Percentiles rank a stretch among this genome's conserved stretches.
These are phyloP conservation scores for Neotoma lepida DNA, from an alignment of 2,113 vertebrate genomes.

Conservation along the genomic window DNA sequence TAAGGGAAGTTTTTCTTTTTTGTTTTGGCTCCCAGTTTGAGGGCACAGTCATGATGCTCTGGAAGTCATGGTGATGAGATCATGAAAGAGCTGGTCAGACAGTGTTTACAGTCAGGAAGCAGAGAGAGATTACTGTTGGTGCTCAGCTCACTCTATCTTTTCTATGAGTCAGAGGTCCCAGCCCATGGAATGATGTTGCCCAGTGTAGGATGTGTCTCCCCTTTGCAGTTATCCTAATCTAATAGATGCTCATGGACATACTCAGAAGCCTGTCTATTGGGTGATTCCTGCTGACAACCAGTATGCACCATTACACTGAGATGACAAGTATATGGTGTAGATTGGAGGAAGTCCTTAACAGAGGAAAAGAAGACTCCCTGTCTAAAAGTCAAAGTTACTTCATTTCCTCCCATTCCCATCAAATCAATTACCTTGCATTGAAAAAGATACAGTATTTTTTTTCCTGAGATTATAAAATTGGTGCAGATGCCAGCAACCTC, in stretches of 20 bases:
- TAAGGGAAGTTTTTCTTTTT: neutral
- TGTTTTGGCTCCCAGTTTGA: neutral
- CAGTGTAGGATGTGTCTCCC: neutral
- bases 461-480: neutral
- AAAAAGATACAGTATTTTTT: neutral
- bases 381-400: neutral
- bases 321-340: neutral
- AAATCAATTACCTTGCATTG: neutral
- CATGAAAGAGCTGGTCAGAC: neutral
- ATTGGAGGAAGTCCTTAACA: neutral
- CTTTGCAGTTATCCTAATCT: neutral
- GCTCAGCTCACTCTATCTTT: neutral
- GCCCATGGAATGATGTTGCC: neutral
- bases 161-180: neutral
- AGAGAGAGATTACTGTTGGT: neutral
- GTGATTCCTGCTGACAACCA: neutral
- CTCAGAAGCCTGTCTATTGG: neutral
- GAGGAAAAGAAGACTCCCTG: neutral
- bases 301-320: neutral
- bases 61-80: neutral
- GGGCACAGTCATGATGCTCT: neutral
- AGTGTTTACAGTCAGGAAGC: neutral
- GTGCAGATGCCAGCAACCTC: no score
- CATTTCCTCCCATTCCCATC: neutral
- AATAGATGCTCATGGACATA: neutral